A percentile compares a stretch with the other conserved stretches of the same genome.
Conservation (phyloP, 2,888 invertebrate species). For the Ochropleura plecta region DNA sequence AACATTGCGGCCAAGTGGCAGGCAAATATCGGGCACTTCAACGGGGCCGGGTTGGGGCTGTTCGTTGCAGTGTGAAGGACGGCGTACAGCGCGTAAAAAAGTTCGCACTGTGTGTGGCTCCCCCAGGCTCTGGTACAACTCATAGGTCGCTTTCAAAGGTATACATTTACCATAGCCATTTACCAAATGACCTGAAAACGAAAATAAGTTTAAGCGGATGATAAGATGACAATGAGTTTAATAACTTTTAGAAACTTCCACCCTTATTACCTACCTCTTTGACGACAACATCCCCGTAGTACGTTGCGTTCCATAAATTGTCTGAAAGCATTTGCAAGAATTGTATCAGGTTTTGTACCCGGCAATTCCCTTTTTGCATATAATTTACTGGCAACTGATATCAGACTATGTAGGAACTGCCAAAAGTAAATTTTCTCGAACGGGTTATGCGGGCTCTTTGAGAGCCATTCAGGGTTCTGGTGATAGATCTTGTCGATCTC, state of each 20-base stretch:
- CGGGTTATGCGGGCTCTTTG: constrained; percentile 87
- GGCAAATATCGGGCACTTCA: constrained; percentile 69
- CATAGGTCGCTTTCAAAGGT: constrained; percentile 84
- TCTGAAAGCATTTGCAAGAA: constrained; percentile 88
- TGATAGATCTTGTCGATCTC: constrained; percentile 88
- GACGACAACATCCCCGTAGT: constrained; percentile 81
- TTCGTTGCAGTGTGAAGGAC: constrained; percentile 72
- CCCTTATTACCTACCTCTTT: constrained; percentile 85
- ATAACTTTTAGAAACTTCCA: not conserved
- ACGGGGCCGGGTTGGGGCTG: constrained; percentile 67
- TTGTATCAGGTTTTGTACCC: constrained; percentile 83
- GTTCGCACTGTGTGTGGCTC: constrained; percentile 86
- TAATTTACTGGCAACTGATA: constrained; percentile 87
- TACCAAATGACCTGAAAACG: constrained; percentile 76
- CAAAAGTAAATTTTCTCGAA: constrained; percentile 92
- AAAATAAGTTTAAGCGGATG: constrained; percentile 2
- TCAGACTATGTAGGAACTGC: constrained; percentile 91
- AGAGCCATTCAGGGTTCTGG: constrained; percentile 85
- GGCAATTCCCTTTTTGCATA: constrained; percentile 82
- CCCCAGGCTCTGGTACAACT: constrained; percentile 84
- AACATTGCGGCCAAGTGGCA: constrained; percentile 78
- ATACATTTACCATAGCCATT: constrained; percentile 80
- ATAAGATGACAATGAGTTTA: not conserved
- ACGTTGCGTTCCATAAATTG: constrained; percentile 88
- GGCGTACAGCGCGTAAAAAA: constrained; percentile 80